A percentile compares a stretch with the other conserved stretches of the same genome.
Evolutionary conservation across 35 echinoderm and acorn worm species (phyloP).

Genomic region (Antedon bifida): DNA sequence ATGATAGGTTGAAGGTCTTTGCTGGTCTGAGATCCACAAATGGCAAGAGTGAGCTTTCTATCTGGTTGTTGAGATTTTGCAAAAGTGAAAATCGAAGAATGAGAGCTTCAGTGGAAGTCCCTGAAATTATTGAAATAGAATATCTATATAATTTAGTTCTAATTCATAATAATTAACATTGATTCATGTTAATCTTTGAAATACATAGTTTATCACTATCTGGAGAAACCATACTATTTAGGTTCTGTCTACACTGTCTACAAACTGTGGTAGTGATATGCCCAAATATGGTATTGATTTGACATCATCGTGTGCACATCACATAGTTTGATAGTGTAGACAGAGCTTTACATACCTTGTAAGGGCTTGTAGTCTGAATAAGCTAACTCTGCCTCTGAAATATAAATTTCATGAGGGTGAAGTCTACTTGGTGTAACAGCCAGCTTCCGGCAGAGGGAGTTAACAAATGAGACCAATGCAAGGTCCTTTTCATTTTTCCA

Average conservation of each 20-base stretch:
- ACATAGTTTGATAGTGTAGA: too few species aligned
- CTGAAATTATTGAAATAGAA: conserved; percentile 21
- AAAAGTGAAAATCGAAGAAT: conserved; percentile 51
- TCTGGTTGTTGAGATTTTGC: conserved; percentile 53
- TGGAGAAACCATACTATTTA: too few species aligned
- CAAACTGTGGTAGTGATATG: too few species aligned
- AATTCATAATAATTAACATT: too few species aligned
- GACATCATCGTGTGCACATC: too few species aligned
- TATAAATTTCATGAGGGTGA: conserved; percentile 54
- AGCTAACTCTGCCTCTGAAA: conserved; percentile 38
- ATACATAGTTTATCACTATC: too few species aligned
- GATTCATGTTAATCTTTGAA: too few species aligned
- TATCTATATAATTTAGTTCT: neutral
- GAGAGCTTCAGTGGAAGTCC: conserved; percentile 25
- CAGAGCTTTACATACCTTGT: conserved; percentile 46
- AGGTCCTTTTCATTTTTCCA: conserved; percentile 50
- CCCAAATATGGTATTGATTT: too few species aligned
- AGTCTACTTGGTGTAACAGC: conserved; percentile 60
- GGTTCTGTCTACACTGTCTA: too few species aligned
- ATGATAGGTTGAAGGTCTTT: conserved; percentile 28
- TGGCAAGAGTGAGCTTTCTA: conserved; percentile 42
- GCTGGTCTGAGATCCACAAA: conserved; percentile 63
- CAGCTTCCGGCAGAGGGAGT: conserved; percentile 45
- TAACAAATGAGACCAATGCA: conserved; percentile 46
- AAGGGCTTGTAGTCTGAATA: conserved; percentile 35